These are phyloP conservation scores for Stigmatopora nigra DNA, from an alignment of 2,113 vertebrate species.

Conservation along the genomic window DNA sequence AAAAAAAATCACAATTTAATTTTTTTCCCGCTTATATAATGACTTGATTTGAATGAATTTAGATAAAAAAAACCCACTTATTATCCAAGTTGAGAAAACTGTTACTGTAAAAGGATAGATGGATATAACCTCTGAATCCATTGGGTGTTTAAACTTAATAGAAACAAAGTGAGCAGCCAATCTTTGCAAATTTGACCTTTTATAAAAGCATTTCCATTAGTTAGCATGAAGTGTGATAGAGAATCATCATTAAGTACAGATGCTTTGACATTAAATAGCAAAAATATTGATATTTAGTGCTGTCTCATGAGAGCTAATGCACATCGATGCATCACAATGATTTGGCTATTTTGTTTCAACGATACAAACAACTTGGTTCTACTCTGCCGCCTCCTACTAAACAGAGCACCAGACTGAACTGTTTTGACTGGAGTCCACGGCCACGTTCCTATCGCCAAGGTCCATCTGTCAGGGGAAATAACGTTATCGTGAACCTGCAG, in stretches of 20 bases:
- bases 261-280: background rate
- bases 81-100: background rate
- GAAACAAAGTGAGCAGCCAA: background rate
- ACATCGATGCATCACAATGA: background rate
- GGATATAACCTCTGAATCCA: background rate
- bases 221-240: background rate
- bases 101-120: background rate
- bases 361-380: background rate
- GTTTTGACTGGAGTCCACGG: constrained; percentile 29
- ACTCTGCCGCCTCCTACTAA: constrained; percentile 15
- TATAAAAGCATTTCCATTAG: background rate
- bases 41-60: too few species aligned
- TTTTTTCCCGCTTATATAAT: too few species aligned
- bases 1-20: too few species aligned
- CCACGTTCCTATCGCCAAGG: constrained; percentile 30
- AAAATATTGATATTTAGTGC: background rate
- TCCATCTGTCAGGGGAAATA: constrained; percentile 46
- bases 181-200: background rate
- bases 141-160: background rate
- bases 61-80: too few species aligned
- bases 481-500: constrained; percentile 48
- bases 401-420: constrained; percentile 27
- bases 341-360: background rate
- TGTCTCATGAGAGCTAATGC: background rate
- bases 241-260: background rate